phyloP scores from a whole-genome alignment of 2,888 invertebrate genomes.

The Drosophila paranaensis region DNA sequence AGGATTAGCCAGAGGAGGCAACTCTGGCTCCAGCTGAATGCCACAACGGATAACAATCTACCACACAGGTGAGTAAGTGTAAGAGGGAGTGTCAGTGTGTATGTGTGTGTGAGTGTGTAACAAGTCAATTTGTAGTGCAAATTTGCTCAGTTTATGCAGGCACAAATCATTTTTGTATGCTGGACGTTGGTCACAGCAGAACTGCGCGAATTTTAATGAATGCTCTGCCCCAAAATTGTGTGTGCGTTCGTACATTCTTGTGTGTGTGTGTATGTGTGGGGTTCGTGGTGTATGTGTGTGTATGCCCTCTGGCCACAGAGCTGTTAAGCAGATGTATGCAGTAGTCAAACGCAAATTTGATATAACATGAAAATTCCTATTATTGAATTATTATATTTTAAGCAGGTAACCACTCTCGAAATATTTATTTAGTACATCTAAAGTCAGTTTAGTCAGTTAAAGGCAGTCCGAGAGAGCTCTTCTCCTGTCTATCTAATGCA shows the following conservation, averaged over 20 bases:
- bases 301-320: not conserved
- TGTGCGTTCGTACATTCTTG: slow-evolving; percentile 13
- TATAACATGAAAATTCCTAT: not conserved
- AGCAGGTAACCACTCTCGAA: not conserved
- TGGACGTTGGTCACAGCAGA: slow-evolving; percentile 12
- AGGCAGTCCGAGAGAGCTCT: too few relatives aligned
- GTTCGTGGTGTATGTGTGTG: not conserved
- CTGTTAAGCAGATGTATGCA: not conserved
- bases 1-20: slow-evolving; percentile 16
- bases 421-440: too few relatives aligned
- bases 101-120: slow-evolving; percentile 48
- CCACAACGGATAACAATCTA: slow-evolving; percentile 52
- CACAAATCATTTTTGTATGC: slow-evolving; percentile 61
- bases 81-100: slow-evolving; percentile 13
- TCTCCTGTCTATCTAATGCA: too few relatives aligned
- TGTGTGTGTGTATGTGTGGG: not conserved
- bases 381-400: not conserved
- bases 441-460: too few relatives aligned
- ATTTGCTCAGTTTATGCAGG: slow-evolving; percentile 57
- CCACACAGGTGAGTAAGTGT: slow-evolving; percentile 22
- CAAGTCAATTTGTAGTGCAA: slow-evolving; percentile 74
- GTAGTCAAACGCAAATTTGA: not conserved
- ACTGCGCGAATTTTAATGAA: slow-evolving; percentile 53
- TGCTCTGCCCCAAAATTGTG: slow-evolving; percentile 10
- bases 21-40: slow-evolving; percentile 6